Evolutionary conservation across 2,113 vertebrate species (phyloP), one percentile per base, ranked within the genome.

Genomic region (Takifugu flavidus): DNA sequence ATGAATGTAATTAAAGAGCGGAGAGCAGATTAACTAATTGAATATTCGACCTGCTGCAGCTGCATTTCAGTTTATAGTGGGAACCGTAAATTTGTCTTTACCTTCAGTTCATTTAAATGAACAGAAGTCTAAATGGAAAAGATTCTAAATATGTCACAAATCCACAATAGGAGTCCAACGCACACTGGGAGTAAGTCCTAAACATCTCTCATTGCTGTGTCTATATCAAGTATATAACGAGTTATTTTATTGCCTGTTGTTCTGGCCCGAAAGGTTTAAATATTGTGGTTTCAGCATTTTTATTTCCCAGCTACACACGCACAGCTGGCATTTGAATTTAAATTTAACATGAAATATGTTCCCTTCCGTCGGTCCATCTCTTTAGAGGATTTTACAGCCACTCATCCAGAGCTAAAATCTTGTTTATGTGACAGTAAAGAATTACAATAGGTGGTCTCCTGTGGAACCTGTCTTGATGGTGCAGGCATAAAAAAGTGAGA

Each of bases 381-480:
- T 93, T 93, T 87, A 83, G 93, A 94, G 82, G 71, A 77, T 89
- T 92, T 91, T 80, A 85, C 72, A 46, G 87, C 87, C 82, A 74
- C 88, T 91, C 88, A 91, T 92, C 92, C 89, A 89, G 91, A 90
- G 93, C 91, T 85, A 75, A 91, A 93, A 94, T 94, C 91, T 85
- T 81, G 90, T 93, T 95, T 93, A 94, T 94, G 91, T 94, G 95
- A 94, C 94, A 94, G 94, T 94, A 93, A 94, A 94, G 93, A 94
- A 95, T 96, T 84, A 93, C 86, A 90, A 90, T 89, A 92, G 93
- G 92, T 89, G 90, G 87, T 91, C 93, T 89, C 91, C 86, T 89
- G 93, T 92, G 92, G 94, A 93, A 93, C 93, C 92, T 91, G 91
- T 89, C 92, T 89, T 93, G 93, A 94, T 93, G 94, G 93, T 82